Evolutionary conservation across 2,888 invertebrate genomes (phyloP), one percentile per base, ranked within the genome.

Genomic region (Ormyrus labotus): DNA sequence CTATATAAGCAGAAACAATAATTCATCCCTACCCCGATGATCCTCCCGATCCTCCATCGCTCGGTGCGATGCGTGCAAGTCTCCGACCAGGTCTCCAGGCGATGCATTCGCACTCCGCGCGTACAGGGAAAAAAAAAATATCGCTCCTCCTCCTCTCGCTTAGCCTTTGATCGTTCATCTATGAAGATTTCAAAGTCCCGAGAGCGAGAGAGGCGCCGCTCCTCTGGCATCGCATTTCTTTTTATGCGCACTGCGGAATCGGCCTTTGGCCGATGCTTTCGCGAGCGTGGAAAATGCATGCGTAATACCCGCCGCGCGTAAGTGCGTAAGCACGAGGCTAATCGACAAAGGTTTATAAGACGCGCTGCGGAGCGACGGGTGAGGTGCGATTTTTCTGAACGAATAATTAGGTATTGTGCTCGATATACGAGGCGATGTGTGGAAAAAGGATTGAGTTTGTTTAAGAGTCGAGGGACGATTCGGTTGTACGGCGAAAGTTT

Each of bases 111-210:
- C 72, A 73, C 34, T 55, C 45, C 45, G 34, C 47, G 19, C 57
- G 55, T 34, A 34, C 3, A 34, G 34, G 34, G 3, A 4, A 34
- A 34, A 34, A 34, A 34, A 34, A 34, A 34, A 34, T 3, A 34
- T 34, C 34, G 34, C 34, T 34, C 34, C 34, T 34, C 34, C 34
- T 34, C 34, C 34, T 34, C 34, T 4, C 47, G 64, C 11, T 10
- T 9, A 47, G n/a, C 50, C 76, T 76, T 76, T 76, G 76, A 76
- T 69, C 76, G 63, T 34, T 69, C 69, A 57, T 48, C 76, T 76
- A 67, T 76, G 69, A 69, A 69, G 6, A 69, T 76, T 76, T 76
- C 76, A 76, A 76, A 76, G 76, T 63, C 69, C 69, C 63, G 63
- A 61, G 76, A 55, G 45, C 45, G 45, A 50, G 7, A 6, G 67